A percentile compares a stretch with the other conserved stretches of the same genome.
These are phyloP conservation scores for Sesamia nonagrioides DNA, from an alignment of 1,140 invertebrate genomes.

Conservation along the genomic window DNA sequence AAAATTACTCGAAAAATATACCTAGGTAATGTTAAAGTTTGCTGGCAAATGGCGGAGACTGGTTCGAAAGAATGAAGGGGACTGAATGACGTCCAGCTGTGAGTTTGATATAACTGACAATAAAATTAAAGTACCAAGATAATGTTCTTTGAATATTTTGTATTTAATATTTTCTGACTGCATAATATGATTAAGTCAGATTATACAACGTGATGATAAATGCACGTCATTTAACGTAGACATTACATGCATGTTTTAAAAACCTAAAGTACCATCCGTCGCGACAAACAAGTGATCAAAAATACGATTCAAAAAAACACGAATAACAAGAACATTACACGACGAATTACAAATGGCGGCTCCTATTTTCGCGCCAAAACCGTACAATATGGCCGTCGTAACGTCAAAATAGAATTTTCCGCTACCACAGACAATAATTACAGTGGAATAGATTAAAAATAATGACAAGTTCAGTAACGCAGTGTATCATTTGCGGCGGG, in stretches of 20 bases:
- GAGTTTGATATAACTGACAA: constrained; percentile 8
- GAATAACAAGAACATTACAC: background rate
- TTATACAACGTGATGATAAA: constrained; percentile 19
- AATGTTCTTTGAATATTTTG: constrained; percentile 28
- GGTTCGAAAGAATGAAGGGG: background rate
- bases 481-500: constrained; percentile 31
- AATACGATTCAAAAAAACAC: background rate
- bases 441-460: constrained; percentile 46
- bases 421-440: constrained; percentile 36
- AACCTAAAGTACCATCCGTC: background rate
- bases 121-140: constrained; percentile 18
- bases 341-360: background rate
- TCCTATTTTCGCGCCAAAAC: constrained; percentile 18
- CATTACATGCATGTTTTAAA: constrained; percentile 20
- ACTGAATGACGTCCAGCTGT: constrained; percentile 21
- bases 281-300: background rate
- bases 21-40: background rate
- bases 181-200: constrained; percentile 24
- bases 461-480: constrained; percentile 35
- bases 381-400: constrained; percentile 37
- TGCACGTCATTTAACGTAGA: background rate
- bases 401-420: constrained; percentile 39
- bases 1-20: constrained; percentile 7
- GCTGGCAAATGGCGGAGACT: background rate
- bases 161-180: constrained; percentile 3